Evolutionary conservation across 2,888 invertebrate species (phyloP), one percentile per base, ranked within the genome.

Genomic region (Eustalomyia histrio): DNA sequence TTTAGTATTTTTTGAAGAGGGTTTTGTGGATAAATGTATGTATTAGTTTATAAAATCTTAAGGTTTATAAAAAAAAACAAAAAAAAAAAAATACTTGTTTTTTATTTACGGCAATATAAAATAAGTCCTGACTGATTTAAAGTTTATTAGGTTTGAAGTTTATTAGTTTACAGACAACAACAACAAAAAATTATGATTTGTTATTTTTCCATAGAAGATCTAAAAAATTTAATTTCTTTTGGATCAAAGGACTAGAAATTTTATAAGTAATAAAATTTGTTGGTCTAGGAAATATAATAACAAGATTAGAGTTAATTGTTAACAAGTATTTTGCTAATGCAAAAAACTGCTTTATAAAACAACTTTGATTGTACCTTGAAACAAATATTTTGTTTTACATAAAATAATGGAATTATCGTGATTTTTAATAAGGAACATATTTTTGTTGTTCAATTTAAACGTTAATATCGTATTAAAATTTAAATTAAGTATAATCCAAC

Each of bases 51-150:
- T 24, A 47, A 63, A 47, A 21, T 12, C 24, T 16, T 63, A 8
- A 24, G 47, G 9, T 47, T 47, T 63, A n/a, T 33, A 8, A 24
- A 39, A n/a, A 9, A 18, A 61, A 33, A 35, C 43, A 47, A 24
- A 9, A 12, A 53, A 47, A 24, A 9, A 12, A 53, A 18, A 39
- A 39, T 57, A 50, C 55, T 65, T 47, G 24, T 72, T 55, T 17
- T 18, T 17, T 61, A 29, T 61, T 35, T 16, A 39, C 16, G 24
- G 17, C 64, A 64, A 16, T 58, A 39, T 74, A 60, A 69, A 65
- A 74, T 55, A 73, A 76, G 63, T 63, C 50, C 73, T 69, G 76
- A 78, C 76, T 76, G 83, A 83, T 80, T 79, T 74, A 67, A 72
- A 69, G 60, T 81, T 83, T 81, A 81, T 81, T 79, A 75, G 69